Percentiles rank a stretch among this genome's conserved stretches.
phyloP scores from a whole-genome alignment of 35 echinoderm and acorn worm species.

The Ophiothrix spiculata region DNA sequence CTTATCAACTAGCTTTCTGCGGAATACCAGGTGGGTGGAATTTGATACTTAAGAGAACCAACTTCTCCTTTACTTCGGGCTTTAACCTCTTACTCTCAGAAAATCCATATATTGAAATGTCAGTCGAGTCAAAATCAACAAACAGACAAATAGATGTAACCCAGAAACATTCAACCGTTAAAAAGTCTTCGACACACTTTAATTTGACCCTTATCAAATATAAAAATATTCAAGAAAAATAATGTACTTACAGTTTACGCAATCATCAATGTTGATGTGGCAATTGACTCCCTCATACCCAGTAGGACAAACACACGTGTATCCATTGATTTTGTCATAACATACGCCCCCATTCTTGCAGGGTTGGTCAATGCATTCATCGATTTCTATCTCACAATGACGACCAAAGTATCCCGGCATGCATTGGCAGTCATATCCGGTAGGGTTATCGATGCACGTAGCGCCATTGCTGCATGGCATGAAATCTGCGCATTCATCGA shows the following conservation, averaged over 20 bases:
- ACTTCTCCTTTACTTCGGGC: too few species aligned
- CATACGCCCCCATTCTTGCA: slow-evolving; percentile 51
- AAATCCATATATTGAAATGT: too few species aligned
- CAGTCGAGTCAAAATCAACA: too few species aligned
- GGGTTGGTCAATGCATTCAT: slow-evolving; percentile 51
- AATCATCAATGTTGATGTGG: slow-evolving; percentile 60
- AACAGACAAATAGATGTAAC: too few species aligned
- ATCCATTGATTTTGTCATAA: slow-evolving; percentile 33
- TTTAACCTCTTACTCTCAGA: too few species aligned
- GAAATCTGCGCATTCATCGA: slow-evolving; percentile 40
- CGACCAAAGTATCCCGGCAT: slow-evolving; percentile 29
- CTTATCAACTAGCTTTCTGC: too few species aligned
- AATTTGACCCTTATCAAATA: too few species aligned
- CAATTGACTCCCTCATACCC: slow-evolving; percentile 45
- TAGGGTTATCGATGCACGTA: slow-evolving; percentile 25
- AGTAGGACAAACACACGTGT: slow-evolving; percentile 40
- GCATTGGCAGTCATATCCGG: slow-evolving; percentile 42
- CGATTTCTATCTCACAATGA: slow-evolving; percentile 44
- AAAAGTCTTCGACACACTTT: too few species aligned
- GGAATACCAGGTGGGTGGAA: too few species aligned
- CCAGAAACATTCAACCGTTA: too few species aligned
- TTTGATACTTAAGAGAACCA: too few species aligned
- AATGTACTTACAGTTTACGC: slow-evolving; percentile 43
- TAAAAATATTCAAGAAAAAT: too few species aligned
- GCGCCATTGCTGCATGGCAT: slow-evolving; percentile 14